A percentile compares a stretch with the other conserved stretches of the same genome.
Conservation (phyloP, 2,888 invertebrate genomes). For the Portevinia maculata region DNA sequence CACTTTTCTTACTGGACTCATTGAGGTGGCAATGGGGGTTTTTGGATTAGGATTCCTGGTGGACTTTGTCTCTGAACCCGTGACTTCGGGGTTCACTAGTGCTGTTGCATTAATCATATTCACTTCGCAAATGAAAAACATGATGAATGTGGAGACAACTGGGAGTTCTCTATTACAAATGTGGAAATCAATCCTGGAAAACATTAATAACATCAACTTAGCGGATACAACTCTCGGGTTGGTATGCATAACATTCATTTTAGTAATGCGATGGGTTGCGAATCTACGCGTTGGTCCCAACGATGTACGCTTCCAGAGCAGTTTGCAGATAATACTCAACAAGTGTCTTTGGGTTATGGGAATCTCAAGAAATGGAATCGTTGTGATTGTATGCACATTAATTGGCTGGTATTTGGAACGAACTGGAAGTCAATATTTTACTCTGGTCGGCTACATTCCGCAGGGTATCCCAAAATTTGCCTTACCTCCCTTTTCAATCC, state of each 20-base stretch:
- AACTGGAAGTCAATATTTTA: conserved; percentile 83
- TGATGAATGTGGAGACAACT: conserved; percentile 88
- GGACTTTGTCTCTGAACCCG: conserved; percentile 95
- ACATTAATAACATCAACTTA: conserved; percentile 86
- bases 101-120: conserved; percentile 95
- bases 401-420: conserved; percentile 86
- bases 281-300: conserved; percentile 86
- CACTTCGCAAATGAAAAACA: conserved; percentile 92
- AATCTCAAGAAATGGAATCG: conserved; percentile 91
- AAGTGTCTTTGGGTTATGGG: conserved; percentile 89
- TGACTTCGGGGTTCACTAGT: conserved; percentile 94
- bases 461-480: conserved; percentile 88
- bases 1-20: conserved; percentile 89
- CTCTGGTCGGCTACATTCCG: conserved; percentile 88
- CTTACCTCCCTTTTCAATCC: conserved; percentile 87
- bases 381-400: conserved; percentile 88
- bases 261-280: conserved; percentile 89
- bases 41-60: conserved; percentile 93
- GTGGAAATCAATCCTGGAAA: conserved; percentile 88
- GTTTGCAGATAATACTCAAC: conserved; percentile 85
- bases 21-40: conserved; percentile 91
- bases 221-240: conserved; percentile 91
- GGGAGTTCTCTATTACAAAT: conserved; percentile 91
- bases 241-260: conserved; percentile 88
- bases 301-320: conserved; percentile 81